Base-by-base conservation (phyloP, 2,888 invertebrate species). In the Sturmia bella region DNA sequence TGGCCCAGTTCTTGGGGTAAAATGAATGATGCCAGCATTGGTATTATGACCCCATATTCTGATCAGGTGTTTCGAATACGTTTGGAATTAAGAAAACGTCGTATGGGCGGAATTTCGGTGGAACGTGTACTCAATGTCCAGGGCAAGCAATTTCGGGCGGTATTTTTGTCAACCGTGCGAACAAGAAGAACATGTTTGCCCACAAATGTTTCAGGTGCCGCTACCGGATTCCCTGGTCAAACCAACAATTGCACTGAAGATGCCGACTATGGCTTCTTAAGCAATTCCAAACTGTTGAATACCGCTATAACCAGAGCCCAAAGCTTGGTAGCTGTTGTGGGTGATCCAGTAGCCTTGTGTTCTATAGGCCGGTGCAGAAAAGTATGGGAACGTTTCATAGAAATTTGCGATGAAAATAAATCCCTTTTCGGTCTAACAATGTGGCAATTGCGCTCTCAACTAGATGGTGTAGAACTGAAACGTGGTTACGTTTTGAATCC, bases 51-150 rank as follows among this genome's bases (percentile, higher is more conserved):
- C 0, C 96, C 96, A 0, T 97, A 96, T 89, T 93, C 95, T 0
- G 96, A 96, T 90, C 97, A 97, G 92, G 92, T 93, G 3, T 93
- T 94, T 85, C 92, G 95, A 83, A 96, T 97, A 83, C 92, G 96
- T 76, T 93, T 93, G 32, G 96, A 96, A 86, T 90, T 97, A 70
- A 92, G 96, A 27, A 95, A 95, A 87, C 92, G 94, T 5, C 92
- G 94, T 37, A 92, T 96, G 90, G 93, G 93, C 83, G 94, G 94
- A 75, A 94, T 96, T 54, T 95, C 95, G 12, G 96, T 96, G 1
- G 96, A 96, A 87, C 91, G 96, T 77, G 96, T 96, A 3, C 91
- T 96, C 12, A 96, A 96, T 90, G 96, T 96, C 0, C 96, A 96
- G 91, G 96, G 96, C 87, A 97, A 96, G 88, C 96, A 97, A 90